Conservation (phyloP, 2,888 invertebrate species). For the Latheticus oryzae region DNA sequence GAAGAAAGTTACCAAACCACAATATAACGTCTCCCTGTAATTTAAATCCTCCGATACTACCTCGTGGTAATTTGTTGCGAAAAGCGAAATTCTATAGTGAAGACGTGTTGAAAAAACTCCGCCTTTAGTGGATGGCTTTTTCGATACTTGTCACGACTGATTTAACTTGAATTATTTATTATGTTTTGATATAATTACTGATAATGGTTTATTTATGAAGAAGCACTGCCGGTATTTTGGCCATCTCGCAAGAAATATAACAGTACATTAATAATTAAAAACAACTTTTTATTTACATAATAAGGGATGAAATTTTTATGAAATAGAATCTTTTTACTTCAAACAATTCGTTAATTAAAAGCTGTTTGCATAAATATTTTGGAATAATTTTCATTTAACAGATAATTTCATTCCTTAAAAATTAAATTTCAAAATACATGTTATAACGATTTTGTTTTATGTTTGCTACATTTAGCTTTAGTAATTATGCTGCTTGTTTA, state of each 20-base stretch:
- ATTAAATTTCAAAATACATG: too few species aligned
- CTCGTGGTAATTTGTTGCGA: constrained; percentile 34
- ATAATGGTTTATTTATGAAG: constrained; percentile 40
- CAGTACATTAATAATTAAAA: constrained; percentile 32
- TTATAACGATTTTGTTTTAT: too few species aligned
- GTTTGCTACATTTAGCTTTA: too few species aligned
- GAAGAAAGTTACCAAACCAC: constrained; percentile 44
- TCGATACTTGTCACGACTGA: constrained; percentile 16
- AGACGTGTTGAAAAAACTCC: constrained; percentile 29
- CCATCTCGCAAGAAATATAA: constrained; percentile 14
- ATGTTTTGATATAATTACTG: constrained; percentile 40
- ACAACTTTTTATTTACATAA: too few species aligned
- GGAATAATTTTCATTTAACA: too few species aligned
- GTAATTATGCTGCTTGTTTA: too few species aligned
- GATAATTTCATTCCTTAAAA: too few species aligned
- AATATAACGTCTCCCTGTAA: constrained; percentile 37
- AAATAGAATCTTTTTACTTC: background rate
- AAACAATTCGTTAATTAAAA: too few species aligned
- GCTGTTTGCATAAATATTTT: too few species aligned
- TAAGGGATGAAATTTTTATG: constrained; percentile 6
- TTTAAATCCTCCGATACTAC: constrained; percentile 33
- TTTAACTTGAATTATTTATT: constrained; percentile 35
- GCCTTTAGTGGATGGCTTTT: constrained; percentile 29
- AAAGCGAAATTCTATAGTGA: constrained; percentile 35
- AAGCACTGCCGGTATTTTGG: constrained; percentile 20